Evolutionary conservation across 2,113 vertebrate genomes (phyloP).

Genomic region (Aegotheles bennettii): DNA sequence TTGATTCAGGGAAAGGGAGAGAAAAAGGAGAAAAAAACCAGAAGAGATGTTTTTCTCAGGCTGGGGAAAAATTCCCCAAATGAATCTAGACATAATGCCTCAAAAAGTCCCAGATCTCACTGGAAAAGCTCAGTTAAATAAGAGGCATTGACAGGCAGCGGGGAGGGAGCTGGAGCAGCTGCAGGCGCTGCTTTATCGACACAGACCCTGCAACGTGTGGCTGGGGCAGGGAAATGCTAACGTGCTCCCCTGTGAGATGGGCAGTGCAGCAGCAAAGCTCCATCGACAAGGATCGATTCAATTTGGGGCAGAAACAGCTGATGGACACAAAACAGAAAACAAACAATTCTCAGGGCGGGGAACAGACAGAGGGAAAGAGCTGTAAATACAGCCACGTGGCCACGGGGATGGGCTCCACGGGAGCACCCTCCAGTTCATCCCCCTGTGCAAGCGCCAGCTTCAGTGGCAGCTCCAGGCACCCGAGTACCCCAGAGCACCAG

Average conservation of each 20-base stretch:
- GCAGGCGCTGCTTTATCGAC: background rate
- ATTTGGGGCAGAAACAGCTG: background rate
- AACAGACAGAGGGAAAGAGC: background rate
- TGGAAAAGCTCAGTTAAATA: background rate
- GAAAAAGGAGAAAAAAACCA: background rate
- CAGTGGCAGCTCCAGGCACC: background rate
- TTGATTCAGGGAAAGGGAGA: background rate
- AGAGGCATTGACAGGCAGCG: background rate
- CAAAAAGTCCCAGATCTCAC: background rate
- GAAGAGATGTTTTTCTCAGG: accelerated
- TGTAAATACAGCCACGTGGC: background rate
- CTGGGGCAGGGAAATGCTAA: background rate
- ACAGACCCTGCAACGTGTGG: accelerated
- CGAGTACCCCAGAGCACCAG: background rate
- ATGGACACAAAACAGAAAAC: background rate
- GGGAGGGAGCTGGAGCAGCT: background rate
- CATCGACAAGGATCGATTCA: accelerated
- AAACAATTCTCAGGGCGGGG: background rate
- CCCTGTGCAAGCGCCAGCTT: background rate
- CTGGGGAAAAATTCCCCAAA: background rate
- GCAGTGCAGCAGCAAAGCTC: accelerated
- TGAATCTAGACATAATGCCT: background rate
- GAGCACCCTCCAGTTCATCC: background rate
- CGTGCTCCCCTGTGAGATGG: accelerated
- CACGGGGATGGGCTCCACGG: accelerated